Conservation (phyloP, 2,797 vertebrate genomes). For the Vespertilio murinus region DNA sequence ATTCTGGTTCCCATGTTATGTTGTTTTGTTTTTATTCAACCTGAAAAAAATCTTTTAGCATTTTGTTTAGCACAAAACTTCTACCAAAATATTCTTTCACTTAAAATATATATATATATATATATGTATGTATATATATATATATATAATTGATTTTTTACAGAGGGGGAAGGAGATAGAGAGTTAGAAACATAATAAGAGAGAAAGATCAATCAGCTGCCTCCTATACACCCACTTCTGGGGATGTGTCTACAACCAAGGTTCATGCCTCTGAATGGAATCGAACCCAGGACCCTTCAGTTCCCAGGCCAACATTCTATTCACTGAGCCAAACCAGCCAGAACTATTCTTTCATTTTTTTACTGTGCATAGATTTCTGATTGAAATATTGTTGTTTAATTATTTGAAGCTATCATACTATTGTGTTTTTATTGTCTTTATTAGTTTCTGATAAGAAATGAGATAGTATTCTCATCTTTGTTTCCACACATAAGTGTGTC, state of each 20-base stretch:
- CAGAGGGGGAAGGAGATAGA: too few species aligned
- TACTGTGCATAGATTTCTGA: neutral
- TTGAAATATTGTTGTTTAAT: neutral
- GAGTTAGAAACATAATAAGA: too few species aligned
- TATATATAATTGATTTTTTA: too few species aligned
- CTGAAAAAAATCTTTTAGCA: neutral
- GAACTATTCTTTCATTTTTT: neutral
- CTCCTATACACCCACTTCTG: too few species aligned
- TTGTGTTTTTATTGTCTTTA: neutral
- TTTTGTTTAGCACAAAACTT: neutral
- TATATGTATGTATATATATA: too few species aligned
- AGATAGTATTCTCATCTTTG: neutral
- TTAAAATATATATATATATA: too few species aligned
- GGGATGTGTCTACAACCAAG: too few species aligned
- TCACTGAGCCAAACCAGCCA: too few species aligned
- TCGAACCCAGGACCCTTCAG: too few species aligned
- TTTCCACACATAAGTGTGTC: neutral
- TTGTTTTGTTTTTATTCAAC: neutral
- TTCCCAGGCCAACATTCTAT: too few species aligned
- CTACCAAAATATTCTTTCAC: neutral
- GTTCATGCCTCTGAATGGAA: too few species aligned
- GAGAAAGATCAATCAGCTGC: too few species aligned
- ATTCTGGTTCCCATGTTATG: neutral
- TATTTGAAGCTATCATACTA: neutral
- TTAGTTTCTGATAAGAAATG: neutral